Conservation (phyloP, 2,888 invertebrate species). For the Ditula angustiorana region DNA sequence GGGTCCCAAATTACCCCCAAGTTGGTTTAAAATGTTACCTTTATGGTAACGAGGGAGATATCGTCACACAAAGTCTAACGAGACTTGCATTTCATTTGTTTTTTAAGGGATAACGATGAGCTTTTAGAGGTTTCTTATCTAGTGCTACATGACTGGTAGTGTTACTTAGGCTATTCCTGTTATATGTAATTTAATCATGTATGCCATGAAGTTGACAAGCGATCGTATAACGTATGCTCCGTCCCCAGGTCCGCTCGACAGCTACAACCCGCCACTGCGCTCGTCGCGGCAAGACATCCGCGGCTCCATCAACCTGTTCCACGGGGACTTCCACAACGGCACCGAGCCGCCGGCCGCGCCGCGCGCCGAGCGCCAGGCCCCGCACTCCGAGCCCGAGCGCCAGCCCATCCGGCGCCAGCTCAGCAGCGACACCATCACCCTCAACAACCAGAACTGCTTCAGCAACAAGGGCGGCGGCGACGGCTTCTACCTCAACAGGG, state of each 20-base stretch:
- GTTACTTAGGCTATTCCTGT: no score
- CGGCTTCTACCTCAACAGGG: slow-evolving; percentile 80
- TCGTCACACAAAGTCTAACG: no score
- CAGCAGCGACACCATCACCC: slow-evolving; percentile 84
- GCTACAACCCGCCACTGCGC: slow-evolving; percentile 88
- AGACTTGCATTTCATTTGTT: no score
- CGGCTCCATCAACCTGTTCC: slow-evolving; percentile 89
- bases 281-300: slow-evolving; percentile 91
- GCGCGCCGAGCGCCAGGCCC: slow-evolving; percentile 86
- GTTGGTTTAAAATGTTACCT: no score
- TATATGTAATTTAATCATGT: not conserved
- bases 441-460: slow-evolving; percentile 68
- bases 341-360: slow-evolving; percentile 41
- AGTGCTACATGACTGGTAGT: no score
- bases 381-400: slow-evolving; percentile 66
- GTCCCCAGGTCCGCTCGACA: slow-evolving; percentile 79
- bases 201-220: not conserved
- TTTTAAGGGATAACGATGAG: no score
- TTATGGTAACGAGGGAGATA: no score
- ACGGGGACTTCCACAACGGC: slow-evolving; percentile 83
- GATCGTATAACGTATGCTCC: not conserved
- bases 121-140: no score
- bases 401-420: slow-evolving; percentile 82
- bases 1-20: no score
- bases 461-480: slow-evolving; percentile 73